Evolutionary conservation across 2,113 vertebrate species (phyloP).

Genomic region (Buteo buteo): DNA sequence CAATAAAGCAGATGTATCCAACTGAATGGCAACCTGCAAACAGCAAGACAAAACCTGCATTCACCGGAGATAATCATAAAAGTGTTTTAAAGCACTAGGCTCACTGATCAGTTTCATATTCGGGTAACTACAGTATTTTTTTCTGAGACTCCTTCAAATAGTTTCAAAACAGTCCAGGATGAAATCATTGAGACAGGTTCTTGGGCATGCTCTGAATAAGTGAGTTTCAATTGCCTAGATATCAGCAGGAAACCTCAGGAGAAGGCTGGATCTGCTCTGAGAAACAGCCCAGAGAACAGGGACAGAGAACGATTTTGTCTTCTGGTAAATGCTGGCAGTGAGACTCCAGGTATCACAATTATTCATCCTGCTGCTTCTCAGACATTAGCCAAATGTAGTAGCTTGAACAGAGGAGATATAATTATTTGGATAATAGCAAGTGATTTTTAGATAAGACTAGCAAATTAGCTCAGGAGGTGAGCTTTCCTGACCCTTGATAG

Average conservation of each 20-base stretch:
- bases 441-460: background rate
- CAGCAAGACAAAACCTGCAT: background rate
- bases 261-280: background rate
- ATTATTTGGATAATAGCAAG: background rate
- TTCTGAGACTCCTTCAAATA: background rate
- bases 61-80: background rate
- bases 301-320: background rate
- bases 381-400: background rate
- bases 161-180: background rate
- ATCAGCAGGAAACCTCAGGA: background rate
- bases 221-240: background rate
- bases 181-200: background rate
- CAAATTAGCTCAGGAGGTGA: background rate
- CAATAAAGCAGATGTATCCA: background rate
- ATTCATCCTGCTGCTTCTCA: background rate
- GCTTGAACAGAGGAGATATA: background rate
- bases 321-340: background rate
- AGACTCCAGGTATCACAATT: background rate
- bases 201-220: background rate
- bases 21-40: background rate
- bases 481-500: background rate
- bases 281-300: background rate
- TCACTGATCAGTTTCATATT: background rate
- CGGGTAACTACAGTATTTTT: background rate
- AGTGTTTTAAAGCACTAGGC: background rate